Evolutionary conservation across 2,888 invertebrate species (phyloP).

Genomic region (Leptopilina syphax): DNA sequence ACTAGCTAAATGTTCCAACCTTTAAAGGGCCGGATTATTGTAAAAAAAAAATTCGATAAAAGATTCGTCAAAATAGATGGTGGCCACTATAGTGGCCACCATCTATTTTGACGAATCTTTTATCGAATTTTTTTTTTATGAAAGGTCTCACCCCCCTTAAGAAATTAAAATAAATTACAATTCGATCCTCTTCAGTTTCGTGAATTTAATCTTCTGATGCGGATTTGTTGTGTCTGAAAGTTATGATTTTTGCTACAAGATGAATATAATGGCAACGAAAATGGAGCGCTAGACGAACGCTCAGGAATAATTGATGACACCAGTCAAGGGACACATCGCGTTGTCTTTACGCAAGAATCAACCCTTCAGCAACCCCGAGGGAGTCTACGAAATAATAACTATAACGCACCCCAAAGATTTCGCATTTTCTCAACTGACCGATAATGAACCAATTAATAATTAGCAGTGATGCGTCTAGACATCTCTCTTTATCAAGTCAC

Average conservation of each 20-base stretch:
- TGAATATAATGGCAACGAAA: slow-evolving; percentile 29
- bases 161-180: no score
- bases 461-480: slow-evolving; percentile 62
- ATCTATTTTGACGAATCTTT: no score
- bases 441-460: slow-evolving; percentile 63
- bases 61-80: no score
- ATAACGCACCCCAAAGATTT: slow-evolving; percentile 61
- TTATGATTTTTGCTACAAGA: not conserved
- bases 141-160: no score
- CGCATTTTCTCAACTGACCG: slow-evolving; percentile 56
- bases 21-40: no score
- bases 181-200: no score
- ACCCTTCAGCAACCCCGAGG: slow-evolving; percentile 66
- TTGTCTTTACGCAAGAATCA: slow-evolving; percentile 62
- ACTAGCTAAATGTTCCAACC: no score
- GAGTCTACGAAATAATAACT: slow-evolving; percentile 65
- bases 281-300: slow-evolving; percentile 70
- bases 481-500: slow-evolving; percentile 44
- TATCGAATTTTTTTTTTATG: no score
- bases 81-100: no score
- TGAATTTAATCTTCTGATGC: no score
- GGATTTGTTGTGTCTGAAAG: no score
- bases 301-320: slow-evolving; percentile 73
- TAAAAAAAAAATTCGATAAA: no score
- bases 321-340: slow-evolving; percentile 71